These are phyloP conservation scores for Epsilonema sp. DNA, from an alignment of 2,888 invertebrate species.

Conservation along the genomic window DNA sequence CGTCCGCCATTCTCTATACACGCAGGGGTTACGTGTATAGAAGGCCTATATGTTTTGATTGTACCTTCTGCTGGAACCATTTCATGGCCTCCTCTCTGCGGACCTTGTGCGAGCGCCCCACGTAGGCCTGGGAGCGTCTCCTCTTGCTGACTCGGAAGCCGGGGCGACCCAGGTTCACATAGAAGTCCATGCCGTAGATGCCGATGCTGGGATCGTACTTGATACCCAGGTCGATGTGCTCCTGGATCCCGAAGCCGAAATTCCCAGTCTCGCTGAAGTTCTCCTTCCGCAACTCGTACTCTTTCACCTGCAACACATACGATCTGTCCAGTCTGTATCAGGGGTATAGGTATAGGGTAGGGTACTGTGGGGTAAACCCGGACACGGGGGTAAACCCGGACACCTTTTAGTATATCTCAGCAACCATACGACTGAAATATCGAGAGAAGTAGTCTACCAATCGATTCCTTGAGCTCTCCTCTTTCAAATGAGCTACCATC, in stretches of 20 bases:
- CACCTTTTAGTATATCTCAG: too few relatives aligned
- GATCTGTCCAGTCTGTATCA: too few relatives aligned
- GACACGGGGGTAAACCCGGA: too few relatives aligned
- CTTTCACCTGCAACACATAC: conserved; percentile 51
- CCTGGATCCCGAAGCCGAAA: conserved; percentile 99
- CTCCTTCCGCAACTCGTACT: conserved; percentile 91
- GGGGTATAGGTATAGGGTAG: too few relatives aligned
- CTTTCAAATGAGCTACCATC: too few relatives aligned
- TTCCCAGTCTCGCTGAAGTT: conserved; percentile 81
- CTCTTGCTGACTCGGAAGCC: conserved; percentile 93
- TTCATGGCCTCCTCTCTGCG: conserved; percentile 98
- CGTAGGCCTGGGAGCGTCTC: conserved; percentile 71
- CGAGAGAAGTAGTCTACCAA: too few relatives aligned
- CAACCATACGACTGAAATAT: too few relatives aligned
- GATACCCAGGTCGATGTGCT: conserved; percentile 98
- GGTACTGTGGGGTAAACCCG: too few relatives aligned
- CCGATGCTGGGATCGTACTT: conserved; percentile 88
- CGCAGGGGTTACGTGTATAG: too few relatives aligned
- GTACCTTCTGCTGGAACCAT: conserved; percentile 98
- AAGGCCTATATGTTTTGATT: too few relatives aligned
- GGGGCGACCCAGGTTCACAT: conserved; percentile 88
- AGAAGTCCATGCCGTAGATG: conserved; percentile 99
- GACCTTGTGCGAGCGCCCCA: conserved; percentile 78
- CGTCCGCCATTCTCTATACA: too few relatives aligned
- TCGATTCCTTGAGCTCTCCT: too few relatives aligned